A percentile compares a stretch with the other conserved stretches of the same genome.
These are phyloP conservation scores for Enteromius anoplus DNA, from an alignment of 2,797 vertebrate species.

Conservation along the genomic window DNA sequence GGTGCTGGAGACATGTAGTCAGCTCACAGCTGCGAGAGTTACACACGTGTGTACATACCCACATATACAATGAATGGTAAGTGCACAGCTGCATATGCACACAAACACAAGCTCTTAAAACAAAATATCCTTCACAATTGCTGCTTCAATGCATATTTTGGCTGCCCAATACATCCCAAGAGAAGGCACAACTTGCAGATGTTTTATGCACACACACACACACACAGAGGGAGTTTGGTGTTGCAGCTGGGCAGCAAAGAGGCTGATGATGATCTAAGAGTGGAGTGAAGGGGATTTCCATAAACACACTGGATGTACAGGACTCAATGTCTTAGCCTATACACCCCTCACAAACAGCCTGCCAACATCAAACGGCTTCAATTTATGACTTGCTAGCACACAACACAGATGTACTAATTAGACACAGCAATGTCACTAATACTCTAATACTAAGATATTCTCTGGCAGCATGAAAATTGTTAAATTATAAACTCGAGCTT, in stretches of 20 bases:
- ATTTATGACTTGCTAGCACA: conserved; percentile 14
- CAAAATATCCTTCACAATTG: conserved; percentile 26
- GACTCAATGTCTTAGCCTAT: conserved; percentile 31
- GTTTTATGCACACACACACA: conserved; percentile 38
- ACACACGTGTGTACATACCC: conserved; percentile 1
- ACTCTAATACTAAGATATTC: not conserved
- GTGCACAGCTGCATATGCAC: conserved; percentile 34
- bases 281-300: conserved; percentile 57
- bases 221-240: not conserved
- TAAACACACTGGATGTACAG: conserved; percentile 47
- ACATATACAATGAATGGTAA: conserved; percentile 22
- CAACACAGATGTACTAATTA: conserved; percentile 31
- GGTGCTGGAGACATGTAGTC: conserved; percentile 14
- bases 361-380: conserved; percentile 40
- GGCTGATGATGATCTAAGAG: conserved; percentile 45
- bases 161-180: conserved; percentile 38
- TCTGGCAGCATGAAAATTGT: not conserved
- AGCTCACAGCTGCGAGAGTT: conserved; percentile 53
- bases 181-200: conserved; percentile 51
- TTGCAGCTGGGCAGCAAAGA: conserved; percentile 53
- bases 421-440: conserved; percentile 7
- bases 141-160: conserved; percentile 50
- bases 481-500: not conserved
- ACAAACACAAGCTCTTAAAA: conserved; percentile 25
- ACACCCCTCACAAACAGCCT: conserved; percentile 42